Percentiles rank a stretch among this genome's conserved stretches.
phyloP scores from a whole-genome alignment of 2,797 vertebrate species.

The Lutjanus campechanus region DNA sequence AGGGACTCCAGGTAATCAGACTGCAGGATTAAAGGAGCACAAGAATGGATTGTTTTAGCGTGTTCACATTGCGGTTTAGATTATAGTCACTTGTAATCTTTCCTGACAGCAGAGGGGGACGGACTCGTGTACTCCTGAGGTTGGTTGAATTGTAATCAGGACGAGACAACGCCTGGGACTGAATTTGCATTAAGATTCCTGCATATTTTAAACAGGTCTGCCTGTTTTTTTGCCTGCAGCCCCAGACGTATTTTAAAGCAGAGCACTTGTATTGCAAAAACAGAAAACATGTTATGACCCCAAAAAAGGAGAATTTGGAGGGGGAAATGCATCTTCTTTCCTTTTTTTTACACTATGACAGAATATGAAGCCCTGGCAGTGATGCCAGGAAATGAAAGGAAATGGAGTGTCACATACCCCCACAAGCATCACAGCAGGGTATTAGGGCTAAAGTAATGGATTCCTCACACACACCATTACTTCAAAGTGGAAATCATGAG shows the following conservation, averaged over 20 bases:
- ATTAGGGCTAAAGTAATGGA: slow-evolving; percentile 74
- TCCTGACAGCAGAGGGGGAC: slow-evolving; percentile 40
- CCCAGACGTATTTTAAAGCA: slow-evolving; percentile 47
- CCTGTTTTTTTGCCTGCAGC: slow-evolving; percentile 19
- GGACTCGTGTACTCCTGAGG: slow-evolving; percentile 47
- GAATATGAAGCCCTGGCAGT: slow-evolving; percentile 44
- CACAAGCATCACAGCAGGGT: slow-evolving; percentile 69
- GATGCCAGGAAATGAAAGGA: slow-evolving; percentile 65
- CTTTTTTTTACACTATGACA: background rate
- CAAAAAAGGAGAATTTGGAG: slow-evolving; percentile 20
- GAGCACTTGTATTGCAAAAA: slow-evolving; percentile 37
- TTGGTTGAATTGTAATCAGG: slow-evolving; percentile 58
- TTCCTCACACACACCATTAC: slow-evolving; percentile 77
- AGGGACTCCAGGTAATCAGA: slow-evolving; percentile 14
- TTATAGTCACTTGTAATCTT: slow-evolving; percentile 43
- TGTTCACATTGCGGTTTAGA: slow-evolving; percentile 25
- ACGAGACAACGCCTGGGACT: slow-evolving; percentile 28
- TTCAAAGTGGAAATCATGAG: slow-evolving; percentile 72
- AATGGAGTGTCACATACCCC: slow-evolving; percentile 70
- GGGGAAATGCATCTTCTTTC: slow-evolving; percentile 6
- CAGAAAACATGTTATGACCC: slow-evolving; percentile 49
- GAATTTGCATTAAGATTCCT: slow-evolving; percentile 58
- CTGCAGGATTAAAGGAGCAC: slow-evolving; percentile 21
- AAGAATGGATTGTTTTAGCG: slow-evolving; percentile 30
- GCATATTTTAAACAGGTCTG: slow-evolving; percentile 58